Evolutionary conservation across 53 echinoderm and acorn worm species (phyloP).

Genomic region (Paracentrotus lividus): DNA sequence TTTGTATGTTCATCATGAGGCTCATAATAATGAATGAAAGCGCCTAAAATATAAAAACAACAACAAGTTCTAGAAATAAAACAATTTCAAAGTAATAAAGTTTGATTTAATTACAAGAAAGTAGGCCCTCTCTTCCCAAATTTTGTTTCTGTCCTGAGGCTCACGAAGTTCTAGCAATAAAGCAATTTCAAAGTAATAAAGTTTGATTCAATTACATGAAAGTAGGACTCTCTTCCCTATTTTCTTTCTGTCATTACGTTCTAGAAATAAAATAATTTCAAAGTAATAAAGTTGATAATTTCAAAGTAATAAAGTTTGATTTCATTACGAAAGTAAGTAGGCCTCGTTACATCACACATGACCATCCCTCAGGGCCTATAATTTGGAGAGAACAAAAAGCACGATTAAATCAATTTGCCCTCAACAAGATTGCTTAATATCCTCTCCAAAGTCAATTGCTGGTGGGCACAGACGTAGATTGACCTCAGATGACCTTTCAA

Average conservation of each 20-base stretch:
- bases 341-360: conserved; percentile 5
- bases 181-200: background rate
- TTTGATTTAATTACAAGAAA: too few relatives aligned
- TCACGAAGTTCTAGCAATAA: background rate
- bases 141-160: too few relatives aligned
- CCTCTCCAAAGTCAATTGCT: conserved; percentile 35
- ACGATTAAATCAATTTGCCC: conserved; percentile 50
- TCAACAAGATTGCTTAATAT: conserved; percentile 17
- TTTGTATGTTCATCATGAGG: too few relatives aligned
- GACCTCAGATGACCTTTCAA: conserved; percentile 30
- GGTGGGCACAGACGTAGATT: background rate
- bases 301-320: too few relatives aligned
- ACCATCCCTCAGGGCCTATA: background rate
- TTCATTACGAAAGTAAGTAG: background rate
- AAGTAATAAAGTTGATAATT: background rate
- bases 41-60: too few relatives aligned
- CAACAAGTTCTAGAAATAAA: background rate
- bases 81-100: background rate
- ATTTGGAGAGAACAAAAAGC: background rate
- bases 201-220: too few relatives aligned
- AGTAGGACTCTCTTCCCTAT: background rate
- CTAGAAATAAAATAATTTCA: background rate
- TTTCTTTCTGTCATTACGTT: background rate
- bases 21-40: too few relatives aligned
- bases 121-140: too few relatives aligned